A percentile compares a stretch with the other conserved stretches of the same genome.
These are phyloP conservation scores for Oryzias melastigma DNA, from an alignment of 2,113 vertebrate genomes.

Conservation along the genomic window DNA sequence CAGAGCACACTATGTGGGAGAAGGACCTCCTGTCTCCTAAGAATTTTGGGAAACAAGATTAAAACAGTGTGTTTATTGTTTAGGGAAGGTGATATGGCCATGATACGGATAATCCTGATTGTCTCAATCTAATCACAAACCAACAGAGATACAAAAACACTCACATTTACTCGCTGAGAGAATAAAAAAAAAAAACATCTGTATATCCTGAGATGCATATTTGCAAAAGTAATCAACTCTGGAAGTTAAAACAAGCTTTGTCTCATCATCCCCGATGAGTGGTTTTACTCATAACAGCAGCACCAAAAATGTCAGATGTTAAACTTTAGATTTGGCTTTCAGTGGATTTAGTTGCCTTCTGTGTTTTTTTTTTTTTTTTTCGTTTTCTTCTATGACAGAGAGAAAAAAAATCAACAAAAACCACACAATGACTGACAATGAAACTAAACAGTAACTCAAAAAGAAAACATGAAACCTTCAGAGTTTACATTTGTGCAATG, in stretches of 20 bases:
- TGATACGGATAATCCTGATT: conserved; percentile 46
- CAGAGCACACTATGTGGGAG: conserved; percentile 43
- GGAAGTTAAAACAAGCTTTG: too few species aligned
- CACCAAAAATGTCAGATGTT: conserved; percentile 35
- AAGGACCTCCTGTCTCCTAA: conserved; percentile 34
- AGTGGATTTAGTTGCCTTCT: neutral
- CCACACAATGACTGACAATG: conserved; percentile 3
- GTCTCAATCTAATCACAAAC: conserved; percentile 23
- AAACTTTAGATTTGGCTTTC: conserved; percentile 18
- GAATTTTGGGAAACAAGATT: conserved; percentile 45
- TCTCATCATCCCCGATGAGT: too few species aligned
- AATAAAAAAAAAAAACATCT: neutral
- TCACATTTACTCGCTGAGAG: conserved; percentile 1
- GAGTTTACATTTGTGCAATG: too few species aligned
- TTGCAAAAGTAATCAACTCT: too few species aligned
- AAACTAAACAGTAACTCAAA: neutral
- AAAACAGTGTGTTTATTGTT: conserved; percentile 65
- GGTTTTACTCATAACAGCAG: conserved; percentile 14
- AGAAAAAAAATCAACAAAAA: neutral
- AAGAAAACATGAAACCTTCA: neutral
- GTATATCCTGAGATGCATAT: too few species aligned
- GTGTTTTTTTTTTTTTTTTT: conserved; percentile 14
- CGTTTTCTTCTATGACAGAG: neutral
- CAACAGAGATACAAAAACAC: conserved; percentile 9
- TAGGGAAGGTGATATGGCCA: conserved; percentile 33